Base-by-base conservation (phyloP, 2,888 invertebrate genomes). In the Andrena flavipes region DNA sequence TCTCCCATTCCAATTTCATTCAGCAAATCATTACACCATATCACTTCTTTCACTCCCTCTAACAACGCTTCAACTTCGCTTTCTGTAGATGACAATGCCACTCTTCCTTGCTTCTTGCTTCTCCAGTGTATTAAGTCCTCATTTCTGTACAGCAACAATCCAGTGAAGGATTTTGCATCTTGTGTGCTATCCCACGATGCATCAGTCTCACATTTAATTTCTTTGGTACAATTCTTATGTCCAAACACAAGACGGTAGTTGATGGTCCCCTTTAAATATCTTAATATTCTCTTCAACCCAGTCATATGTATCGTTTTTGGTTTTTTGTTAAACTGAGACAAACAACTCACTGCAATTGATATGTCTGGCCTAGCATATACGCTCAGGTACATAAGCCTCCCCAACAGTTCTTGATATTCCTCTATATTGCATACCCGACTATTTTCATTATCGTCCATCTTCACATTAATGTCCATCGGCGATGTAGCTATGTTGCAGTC, bases 161-260 rank as follows among this genome's bases (percentile, higher is more conserved):
- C 76, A 13, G 48, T 64, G 26, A 70, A 76, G 0, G 67, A 72
- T 60, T 77, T 77, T 0, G 35, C 71, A 60, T 77, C 71, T 35
- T 26, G 5, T 4, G 65, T 71, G 0, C 35, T 71, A 33, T 72
- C 65, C 67, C 67, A 72, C 13, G 77, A 77, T 7, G 67, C 72
- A 30, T 67, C 35, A 1, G 69, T 20, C 13, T 79, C 75, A 5
- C 62, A 71, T 13, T 51, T 13, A 23, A 71, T 51, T 23, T 2
- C 20, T 16, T 51, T 33, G 3, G 5, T 10, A 4, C 4, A 5
- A 10, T 26, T 33, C 7, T 59, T 64, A 13, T 42, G 29, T 30
- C 54, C 63, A 63, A 35, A 64, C 33, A 35, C 8, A 1, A 63
- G 23, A 1, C 16, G 1, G 51, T 69, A 69, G 1, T 69, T 26